Evolutionary conservation across 2,113 vertebrate species (phyloP), one percentile per base, ranked within the genome.

Genomic region (Nerophis ophidion): DNA sequence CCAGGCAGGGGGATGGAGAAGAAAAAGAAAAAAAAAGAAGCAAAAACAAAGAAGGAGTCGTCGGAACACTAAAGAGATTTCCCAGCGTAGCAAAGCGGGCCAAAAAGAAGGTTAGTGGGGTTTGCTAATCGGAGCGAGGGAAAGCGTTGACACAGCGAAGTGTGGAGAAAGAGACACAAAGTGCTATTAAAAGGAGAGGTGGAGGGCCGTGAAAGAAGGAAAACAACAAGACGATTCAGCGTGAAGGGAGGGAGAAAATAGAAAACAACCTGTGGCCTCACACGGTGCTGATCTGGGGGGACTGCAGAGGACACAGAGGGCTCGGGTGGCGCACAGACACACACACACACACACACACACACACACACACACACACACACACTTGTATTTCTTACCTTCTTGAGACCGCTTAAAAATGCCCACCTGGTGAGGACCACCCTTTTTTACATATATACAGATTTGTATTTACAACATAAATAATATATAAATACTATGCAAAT

Each of bases 141-240:
- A 66, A 77, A 76, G 77, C 72, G 69, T 63, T 55, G 74, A 61
- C 66, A 60, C 49, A 36, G 67, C 52, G 68, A 71, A 58, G 79
- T 69, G 77, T 74, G 79, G 77, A 77, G 78, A 84, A 84, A 80
- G 75, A 80, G 56, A 79, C 70, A 61, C 77, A 68, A 68, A 6
- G 26, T 6, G 12, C 60, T 66, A 74, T 75, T 76, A 79, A 65
- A 65, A 72, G 76, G 48, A 66, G 77, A 76, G 74, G 72, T 69
- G 76, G 70, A 75, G 74, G 42, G 42, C 48, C 76, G 35, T 78
- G 77, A 75, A 83, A 69, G 62, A 58, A n/a, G 59, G 69, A 72
- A 75, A 81, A 84, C 82, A 82, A 81, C 63, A 64, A 48, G 76
- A 79, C 80, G 84, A 86, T 84, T 81, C 74, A 59, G 71, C 58